These are phyloP conservation scores for Paralichthys olivaceus DNA, from an alignment of 2,113 vertebrate genomes.

Conservation along the genomic window DNA sequence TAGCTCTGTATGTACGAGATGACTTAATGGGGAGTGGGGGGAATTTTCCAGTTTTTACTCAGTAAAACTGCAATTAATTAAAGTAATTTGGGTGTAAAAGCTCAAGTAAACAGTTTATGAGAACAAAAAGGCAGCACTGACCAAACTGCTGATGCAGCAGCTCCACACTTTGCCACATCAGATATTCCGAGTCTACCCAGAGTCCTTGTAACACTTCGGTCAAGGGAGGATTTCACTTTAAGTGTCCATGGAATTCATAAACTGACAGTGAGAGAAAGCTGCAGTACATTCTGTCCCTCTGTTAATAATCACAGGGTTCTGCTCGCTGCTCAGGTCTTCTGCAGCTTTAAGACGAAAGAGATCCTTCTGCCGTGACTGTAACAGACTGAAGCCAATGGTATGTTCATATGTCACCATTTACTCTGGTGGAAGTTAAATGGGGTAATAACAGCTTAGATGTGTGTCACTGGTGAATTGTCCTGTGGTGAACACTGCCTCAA, in stretches of 20 bases:
- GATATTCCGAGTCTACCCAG: slow-evolving; percentile 16
- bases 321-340: not conserved
- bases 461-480: slow-evolving; percentile 7
- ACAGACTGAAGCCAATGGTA: not conserved
- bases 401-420: not conserved
- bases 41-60: slow-evolving; percentile 43
- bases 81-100: slow-evolving; percentile 36
- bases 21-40: slow-evolving; percentile 30
- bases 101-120: slow-evolving; percentile 42
- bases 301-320: slow-evolving; percentile 62
- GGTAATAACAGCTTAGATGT: slow-evolving; percentile 9
- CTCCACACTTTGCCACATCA: slow-evolving; percentile 33
- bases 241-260: slow-evolving; percentile 43
- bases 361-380: not conserved
- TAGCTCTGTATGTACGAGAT: slow-evolving; percentile 27
- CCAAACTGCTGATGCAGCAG: slow-evolving; percentile 4
- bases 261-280: slow-evolving; percentile 46
- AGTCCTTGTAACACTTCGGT: not conserved
- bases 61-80: slow-evolving; percentile 33
- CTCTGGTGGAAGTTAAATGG: slow-evolving; percentile 19
- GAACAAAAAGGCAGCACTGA: slow-evolving; percentile 14
- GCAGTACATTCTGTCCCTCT: slow-evolving; percentile 60
- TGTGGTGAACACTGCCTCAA: slow-evolving; percentile 60
- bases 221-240: slow-evolving; percentile 13
- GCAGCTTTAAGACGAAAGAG: slow-evolving; percentile 16